A percentile compares a stretch with the other conserved stretches of the same genome.
These are phyloP conservation scores for Pachypsylla venusta DNA, from an alignment of 1,140 invertebrate species.

Conservation along the genomic window DNA sequence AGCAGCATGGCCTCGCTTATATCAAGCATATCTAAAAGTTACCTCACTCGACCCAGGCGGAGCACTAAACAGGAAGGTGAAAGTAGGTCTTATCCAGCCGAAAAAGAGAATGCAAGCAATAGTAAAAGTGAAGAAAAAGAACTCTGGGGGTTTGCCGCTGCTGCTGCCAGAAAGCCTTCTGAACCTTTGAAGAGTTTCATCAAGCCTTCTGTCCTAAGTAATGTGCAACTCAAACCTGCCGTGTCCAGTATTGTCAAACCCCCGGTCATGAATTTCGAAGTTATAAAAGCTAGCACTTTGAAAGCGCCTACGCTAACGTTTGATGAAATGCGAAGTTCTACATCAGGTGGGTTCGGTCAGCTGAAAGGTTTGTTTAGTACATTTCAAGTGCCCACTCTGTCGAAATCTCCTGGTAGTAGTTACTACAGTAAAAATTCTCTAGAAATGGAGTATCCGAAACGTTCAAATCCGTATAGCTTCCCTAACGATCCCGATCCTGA, in stretches of 20 bases:
- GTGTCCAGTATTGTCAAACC: background rate
- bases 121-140: constrained; percentile 33
- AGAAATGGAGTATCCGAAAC: too few species aligned
- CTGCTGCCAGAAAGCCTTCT: constrained; percentile 28
- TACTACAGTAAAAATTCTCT: too few species aligned
- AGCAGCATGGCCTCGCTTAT: constrained; percentile 18
- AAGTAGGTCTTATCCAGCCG: background rate
- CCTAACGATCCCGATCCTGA: background rate
- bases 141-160: constrained; percentile 64
- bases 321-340: constrained; percentile 1
- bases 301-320: background rate
- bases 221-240: too few species aligned
- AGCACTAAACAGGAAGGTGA: background rate
- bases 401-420: too few species aligned
- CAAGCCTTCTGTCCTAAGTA: constrained; percentile 9
- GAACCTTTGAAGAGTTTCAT: constrained; percentile 11
- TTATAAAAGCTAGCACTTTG: background rate
- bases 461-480: background rate
- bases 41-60: constrained; percentile 13
- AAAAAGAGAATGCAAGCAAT: constrained; percentile 11
- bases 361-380: too few species aligned
- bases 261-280: background rate
- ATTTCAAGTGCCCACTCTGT: too few species aligned
- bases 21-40: constrained; percentile 17
- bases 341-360: background rate